These are phyloP conservation scores for Drosophila macrothrix DNA, from an alignment of 2,888 invertebrate species.

Conservation along the genomic window DNA sequence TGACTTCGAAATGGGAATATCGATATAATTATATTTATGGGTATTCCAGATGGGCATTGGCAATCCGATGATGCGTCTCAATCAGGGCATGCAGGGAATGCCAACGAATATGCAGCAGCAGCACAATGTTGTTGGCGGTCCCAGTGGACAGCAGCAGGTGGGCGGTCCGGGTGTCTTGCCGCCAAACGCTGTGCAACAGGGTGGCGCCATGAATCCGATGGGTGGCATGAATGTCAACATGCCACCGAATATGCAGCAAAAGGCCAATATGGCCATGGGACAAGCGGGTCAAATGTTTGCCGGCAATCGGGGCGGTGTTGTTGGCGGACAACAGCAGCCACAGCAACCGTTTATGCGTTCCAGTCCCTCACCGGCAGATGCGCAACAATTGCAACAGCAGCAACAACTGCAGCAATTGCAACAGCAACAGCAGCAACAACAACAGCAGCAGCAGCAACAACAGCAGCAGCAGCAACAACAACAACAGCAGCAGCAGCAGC, in stretches of 20 bases:
- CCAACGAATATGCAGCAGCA: conserved; percentile 85
- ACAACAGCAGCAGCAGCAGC: conserved; percentile 84
- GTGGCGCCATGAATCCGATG: conserved; percentile 81
- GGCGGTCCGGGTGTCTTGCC: conserved; percentile 72
- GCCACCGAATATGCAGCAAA: conserved; percentile 83
- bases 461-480: conserved; percentile 84
- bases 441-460: conserved; percentile 80
- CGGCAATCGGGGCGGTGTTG: conserved; percentile 87
- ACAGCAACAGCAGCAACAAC: conserved; percentile 85
- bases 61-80: conserved; percentile 85
- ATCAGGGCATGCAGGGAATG: conserved; percentile 85
- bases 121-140: conserved; percentile 77
- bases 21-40: neutral
- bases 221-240: conserved; percentile 77
- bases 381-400: conserved; percentile 80
- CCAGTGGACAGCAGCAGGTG: conserved; percentile 65
- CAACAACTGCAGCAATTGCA: conserved; percentile 85
- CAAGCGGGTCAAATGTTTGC: conserved; percentile 86
- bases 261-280: conserved; percentile 83
- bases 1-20: neutral
- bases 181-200: conserved; percentile 77
- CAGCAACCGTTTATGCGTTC: conserved; percentile 92
- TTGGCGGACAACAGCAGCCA: conserved; percentile 84
- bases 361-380: conserved; percentile 86
- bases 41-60: conserved; percentile 78